Evolutionary conservation across 2,113 vertebrate genomes (phyloP), one percentile per base, ranked within the genome.

Genomic region (Nycticorax nycticorax): DNA sequence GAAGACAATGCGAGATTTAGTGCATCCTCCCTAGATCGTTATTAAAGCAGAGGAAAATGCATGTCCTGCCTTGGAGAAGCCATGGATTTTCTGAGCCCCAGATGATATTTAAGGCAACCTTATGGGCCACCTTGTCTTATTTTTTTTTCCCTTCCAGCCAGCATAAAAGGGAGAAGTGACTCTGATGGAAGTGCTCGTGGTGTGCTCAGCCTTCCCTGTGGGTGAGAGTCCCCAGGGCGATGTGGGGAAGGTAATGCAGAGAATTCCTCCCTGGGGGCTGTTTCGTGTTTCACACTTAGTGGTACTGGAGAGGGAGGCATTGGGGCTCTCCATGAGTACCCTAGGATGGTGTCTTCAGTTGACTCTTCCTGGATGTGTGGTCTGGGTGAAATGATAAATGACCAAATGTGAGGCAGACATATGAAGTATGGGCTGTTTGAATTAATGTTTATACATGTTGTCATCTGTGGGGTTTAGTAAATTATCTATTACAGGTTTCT

Each of bases 301-400:
- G 13, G 43, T 55, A 12, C 16, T 27, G 33, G 30, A 47, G 21
- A 30, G 26, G 15, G n/a, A 32, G 15, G 8, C 2, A 4, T 18
- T 64, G 39, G 6, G 55, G 10, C 10, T 60, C 47, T 39, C 48
- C 37, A 15, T 41, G 37, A 15, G 41, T 39, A n/a, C 14, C 17
- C 11, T 15, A 6, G 67, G 53, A 18, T 2, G 3, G 27, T 59
- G 7, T 41, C 18, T 62, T 81, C 32, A 45, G 23, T 37, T 90
- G 43, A n/a, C 11, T 56, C 9, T 77, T 5, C 22, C 9, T 73
- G 15, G 52, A 47, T 0, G 0, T 59, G 33, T 32, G 26, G 11
- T 63, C 33, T 52, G 45, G 23, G 28, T 52, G 53, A 67, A 27
- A 16, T 50, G 37, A 7, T 30, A 74, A 87, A 59, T 9, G 16